These are phyloP conservation scores for Peucedramus taeniatus DNA, from an alignment of 2,113 vertebrate species.

Conservation along the genomic window DNA sequence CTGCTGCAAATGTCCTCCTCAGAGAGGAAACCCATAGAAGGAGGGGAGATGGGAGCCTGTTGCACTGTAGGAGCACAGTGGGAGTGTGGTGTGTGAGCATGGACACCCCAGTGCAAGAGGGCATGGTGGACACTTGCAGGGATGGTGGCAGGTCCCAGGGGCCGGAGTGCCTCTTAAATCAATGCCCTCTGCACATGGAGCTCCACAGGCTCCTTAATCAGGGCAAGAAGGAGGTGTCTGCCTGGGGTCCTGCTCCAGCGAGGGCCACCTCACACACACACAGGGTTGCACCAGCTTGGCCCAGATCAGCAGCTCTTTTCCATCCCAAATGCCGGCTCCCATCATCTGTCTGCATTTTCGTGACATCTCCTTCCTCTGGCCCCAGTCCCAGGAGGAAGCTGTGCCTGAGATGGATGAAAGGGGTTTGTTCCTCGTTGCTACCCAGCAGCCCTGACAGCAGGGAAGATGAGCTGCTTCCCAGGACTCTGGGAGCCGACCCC, in stretches of 20 bases:
- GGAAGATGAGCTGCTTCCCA: conserved; percentile 55
- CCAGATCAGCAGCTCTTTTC: neutral
- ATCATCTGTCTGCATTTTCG: conserved; percentile 53
- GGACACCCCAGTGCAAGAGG: neutral
- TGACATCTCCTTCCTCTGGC: conserved; percentile 65
- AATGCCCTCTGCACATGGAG: fast-evolving
- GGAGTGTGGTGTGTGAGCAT: neutral
- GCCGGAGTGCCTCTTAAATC: neutral
- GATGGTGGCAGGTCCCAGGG: neutral
- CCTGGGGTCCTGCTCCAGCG: fast-evolving
- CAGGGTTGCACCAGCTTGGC: neutral
- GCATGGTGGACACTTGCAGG: neutral
- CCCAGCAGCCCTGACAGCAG: conserved; percentile 23
- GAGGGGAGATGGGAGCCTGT: neutral
- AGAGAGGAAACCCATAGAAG: neutral
- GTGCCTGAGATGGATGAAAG: conserved; percentile 23
- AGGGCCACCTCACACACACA: neutral
- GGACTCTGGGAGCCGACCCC: neutral
- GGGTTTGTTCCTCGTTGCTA: conserved; percentile 47
- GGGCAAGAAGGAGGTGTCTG: neutral
- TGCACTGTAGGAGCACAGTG: fast-evolving
- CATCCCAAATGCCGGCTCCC: neutral
- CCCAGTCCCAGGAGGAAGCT: conserved; percentile 27
- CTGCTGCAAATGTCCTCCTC: neutral
- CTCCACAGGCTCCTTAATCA: neutral